Base-by-base conservation (phyloP, 2,113 vertebrate species). In the Hemicordylus capensis region DNA sequence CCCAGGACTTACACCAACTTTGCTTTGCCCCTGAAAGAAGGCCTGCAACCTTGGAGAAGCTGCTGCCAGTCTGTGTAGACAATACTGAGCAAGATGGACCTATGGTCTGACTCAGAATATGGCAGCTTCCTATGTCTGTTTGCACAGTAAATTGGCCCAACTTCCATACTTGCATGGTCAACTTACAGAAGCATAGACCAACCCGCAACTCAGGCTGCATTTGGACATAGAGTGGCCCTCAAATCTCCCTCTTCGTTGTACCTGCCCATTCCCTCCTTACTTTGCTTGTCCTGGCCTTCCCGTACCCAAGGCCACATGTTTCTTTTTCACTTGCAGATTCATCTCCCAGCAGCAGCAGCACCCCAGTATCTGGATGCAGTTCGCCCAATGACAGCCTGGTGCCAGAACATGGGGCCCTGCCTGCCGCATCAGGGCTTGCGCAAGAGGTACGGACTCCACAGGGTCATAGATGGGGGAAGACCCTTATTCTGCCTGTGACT, bases 361-460 rank as follows among this genome's bases (percentile, higher is more conserved):
- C 96, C 1, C 97, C 98, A 0, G 98, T 97, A 0, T 99, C 98
- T 0, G 98, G 97, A 64, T 97, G 97, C 95, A 98, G 97, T 94
- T 98, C 97, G 4, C 98, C 98, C 76, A 98, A 97, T 4, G 98
- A 99, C 97, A 98, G 97, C 81, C 94, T 97, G n/a, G 93, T 95
- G 1, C 88, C 96, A 0, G 97, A 98, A 59, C 96, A 95, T 0
- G 96, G 96, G 12, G 93, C 95, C 61, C 93, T 96, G 37, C 93
- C 97, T 0, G 4, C 93, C 0, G 51, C 90, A 34, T 58, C 95
- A 0, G 19, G 84, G 11, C 80, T 96, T 84, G 76, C 95, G 61
- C 96, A 97, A 0, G 97, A 98, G 97, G 98, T 99, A 92, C 93
- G 94, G 39, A 44, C 46, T 22, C 0, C 4, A 0, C 63, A 26